Base-by-base conservation (phyloP, 2,113 vertebrate genomes). In the Ceratotherium simum region DNA sequence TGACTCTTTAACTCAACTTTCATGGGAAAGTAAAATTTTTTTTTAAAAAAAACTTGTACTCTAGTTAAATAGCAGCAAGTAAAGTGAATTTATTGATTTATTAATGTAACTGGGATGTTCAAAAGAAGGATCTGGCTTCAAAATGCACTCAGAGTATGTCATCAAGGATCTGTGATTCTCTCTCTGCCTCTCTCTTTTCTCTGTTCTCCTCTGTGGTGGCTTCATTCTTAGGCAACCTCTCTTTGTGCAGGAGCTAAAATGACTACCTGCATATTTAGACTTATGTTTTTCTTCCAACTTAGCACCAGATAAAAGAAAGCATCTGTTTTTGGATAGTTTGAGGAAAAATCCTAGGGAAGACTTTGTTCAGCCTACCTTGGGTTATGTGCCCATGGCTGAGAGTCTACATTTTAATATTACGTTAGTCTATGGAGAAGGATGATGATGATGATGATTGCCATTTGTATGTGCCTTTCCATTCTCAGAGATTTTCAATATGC, bases 51-150 rank as follows among this genome's bases (percentile, higher is more conserved):
- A 96, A 81, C 39, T 31, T 11, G 6, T 83, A 42, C 20, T 54
- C 12, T 60, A 17, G 1, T 70, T 97, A 82, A 75, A 87, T 42
- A 79, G 36, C 16, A 69, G 6, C 20, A 83, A 48, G 31, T 79
- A 75, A 85, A 96, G 31, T 92, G n/a, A 93, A 73, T 82, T 23
- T 97, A 96, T 75, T 96, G 79, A 94, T 92, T 86, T 96, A 67
- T 92, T 94, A 95, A 90, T 92, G 79, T 73, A 90, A 92, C n/a
- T 73, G 25, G 3, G 23, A 86, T 73, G 9, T 54, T 96, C 80
- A 87, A 95, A 97, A 89, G 88, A 84, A 94, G 21, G 7, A 56
- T 56, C 27, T 60, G 33, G 27, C 25, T 79, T 92, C 51, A 73
- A 93, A 93, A 82, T 54, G 14, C 60, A 56, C 16, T 94, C 42